phyloP scores from a whole-genome alignment of 2,888 invertebrate genomes.

The Napeogenes inachia region DNA sequence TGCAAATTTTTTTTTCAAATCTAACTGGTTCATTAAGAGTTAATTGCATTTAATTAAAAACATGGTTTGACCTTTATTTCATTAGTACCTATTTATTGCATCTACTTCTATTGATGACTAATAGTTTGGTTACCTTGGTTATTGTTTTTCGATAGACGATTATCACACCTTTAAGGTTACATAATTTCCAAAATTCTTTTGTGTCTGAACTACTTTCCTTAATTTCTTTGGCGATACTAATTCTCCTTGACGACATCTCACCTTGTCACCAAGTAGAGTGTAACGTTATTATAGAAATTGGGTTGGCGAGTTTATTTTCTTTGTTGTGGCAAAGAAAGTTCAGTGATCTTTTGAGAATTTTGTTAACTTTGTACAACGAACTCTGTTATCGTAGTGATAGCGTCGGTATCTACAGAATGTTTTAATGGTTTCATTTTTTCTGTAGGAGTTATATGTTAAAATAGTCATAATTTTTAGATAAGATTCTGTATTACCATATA shows the following conservation, averaged over 20 bases:
- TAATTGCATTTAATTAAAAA: no score
- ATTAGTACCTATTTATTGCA: no score
- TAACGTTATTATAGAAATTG: slow-evolving; percentile 70
- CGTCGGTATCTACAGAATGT: background rate
- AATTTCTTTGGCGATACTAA: slow-evolving; percentile 18
- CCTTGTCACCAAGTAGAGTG: slow-evolving; percentile 53
- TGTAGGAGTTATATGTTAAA: no score
- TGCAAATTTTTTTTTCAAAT: no score
- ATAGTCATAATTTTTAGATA: no score
- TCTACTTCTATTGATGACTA: no score
- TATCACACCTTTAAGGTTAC: background rate
- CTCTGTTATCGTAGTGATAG: background rate
- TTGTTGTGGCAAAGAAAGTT: slow-evolving; percentile 28
- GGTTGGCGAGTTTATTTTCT: slow-evolving; percentile 54
- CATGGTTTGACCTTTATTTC: no score
- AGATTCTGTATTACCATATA: no score
- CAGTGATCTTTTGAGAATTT: slow-evolving; percentile 30
- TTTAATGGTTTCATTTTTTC: no score
- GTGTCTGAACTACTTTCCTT: slow-evolving; percentile 1
- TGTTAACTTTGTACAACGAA: slow-evolving; percentile 21
- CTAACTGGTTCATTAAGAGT: no score
- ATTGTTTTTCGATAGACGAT: no score
- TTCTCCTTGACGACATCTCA: slow-evolving; percentile 46
- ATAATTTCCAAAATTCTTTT: background rate
- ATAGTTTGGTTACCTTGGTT: no score